These are phyloP conservation scores for Psittacula cyanocephala DNA, from an alignment of 2,113 vertebrate species.

Conservation along the genomic window DNA sequence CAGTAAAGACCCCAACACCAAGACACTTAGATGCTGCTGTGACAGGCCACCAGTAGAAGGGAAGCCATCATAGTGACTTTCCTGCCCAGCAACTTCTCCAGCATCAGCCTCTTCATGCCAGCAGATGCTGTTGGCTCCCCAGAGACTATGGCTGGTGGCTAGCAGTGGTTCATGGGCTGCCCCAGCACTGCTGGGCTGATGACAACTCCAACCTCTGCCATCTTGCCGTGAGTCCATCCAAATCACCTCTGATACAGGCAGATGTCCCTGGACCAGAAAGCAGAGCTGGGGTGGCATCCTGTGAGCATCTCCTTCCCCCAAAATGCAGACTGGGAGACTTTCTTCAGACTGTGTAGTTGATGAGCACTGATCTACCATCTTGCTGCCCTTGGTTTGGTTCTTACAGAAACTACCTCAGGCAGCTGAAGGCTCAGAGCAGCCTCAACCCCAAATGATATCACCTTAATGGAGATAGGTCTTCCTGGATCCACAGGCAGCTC, in stretches of 20 bases:
- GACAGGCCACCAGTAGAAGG: background rate
- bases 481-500: background rate
- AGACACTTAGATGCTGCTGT: accelerated
- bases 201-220: background rate
- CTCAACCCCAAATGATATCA: background rate
- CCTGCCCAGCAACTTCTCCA: background rate
- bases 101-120: background rate
- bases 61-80: background rate
- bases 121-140: background rate
- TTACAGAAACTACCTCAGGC: background rate
- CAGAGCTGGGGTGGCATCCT: background rate
- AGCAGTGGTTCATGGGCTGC: accelerated
- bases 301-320: background rate
- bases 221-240: background rate
- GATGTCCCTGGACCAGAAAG: background rate
- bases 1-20: accelerated
- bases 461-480: background rate
- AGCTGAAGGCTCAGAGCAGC: background rate
- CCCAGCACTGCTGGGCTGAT: background rate
- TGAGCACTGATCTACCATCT: background rate
- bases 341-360: background rate
- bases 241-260: background rate
- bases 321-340: background rate
- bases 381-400: background rate
- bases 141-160: too few species aligned